phyloP scores from a whole-genome alignment of 2,888 invertebrate genomes.

The Diaperis boleti region DNA sequence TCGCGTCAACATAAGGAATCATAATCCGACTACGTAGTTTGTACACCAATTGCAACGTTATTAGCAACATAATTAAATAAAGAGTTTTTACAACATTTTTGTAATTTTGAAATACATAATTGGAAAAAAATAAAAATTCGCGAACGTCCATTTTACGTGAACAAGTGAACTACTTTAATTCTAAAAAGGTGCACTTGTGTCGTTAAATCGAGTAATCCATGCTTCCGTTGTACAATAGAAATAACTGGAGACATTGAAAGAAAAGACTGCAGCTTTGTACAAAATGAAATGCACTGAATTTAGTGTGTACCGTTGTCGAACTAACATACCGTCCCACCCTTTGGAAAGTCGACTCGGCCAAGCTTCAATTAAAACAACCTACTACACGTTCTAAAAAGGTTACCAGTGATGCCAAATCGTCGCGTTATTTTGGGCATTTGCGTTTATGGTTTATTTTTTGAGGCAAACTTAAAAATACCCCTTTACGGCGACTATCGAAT shows the following conservation, averaged over 20 bases:
- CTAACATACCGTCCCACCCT: constrained; percentile 53
- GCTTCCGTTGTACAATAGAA: constrained; percentile 27
- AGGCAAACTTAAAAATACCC: too few species aligned
- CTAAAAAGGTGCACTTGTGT: constrained; percentile 34
- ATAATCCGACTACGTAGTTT: too few species aligned
- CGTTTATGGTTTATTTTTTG: constrained; percentile 47
- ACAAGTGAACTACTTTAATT: constrained; percentile 21
- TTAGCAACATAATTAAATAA: too few species aligned
- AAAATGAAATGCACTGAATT: constrained; percentile 41
- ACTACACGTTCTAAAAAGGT: constrained; percentile 63
- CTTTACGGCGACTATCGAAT: too few species aligned
- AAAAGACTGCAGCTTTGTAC: constrained; percentile 38
- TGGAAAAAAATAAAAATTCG: too few species aligned
- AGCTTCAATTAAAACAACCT: constrained; percentile 65
- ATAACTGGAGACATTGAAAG: constrained; percentile 45
- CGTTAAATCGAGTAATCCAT: constrained; percentile 12
- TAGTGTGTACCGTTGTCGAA: constrained; percentile 43
- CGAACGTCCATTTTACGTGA: too few species aligned
- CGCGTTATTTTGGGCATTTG: constrained; percentile 47
- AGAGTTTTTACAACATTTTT: too few species aligned
- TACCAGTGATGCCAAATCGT: constrained; percentile 48
- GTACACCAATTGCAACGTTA: too few species aligned
- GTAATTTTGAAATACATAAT: too few species aligned
- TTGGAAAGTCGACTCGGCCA: constrained; percentile 63
- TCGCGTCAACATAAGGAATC: too few species aligned